phyloP scores from a whole-genome alignment of 2,888 invertebrate genomes.

The Sturmia bella region DNA sequence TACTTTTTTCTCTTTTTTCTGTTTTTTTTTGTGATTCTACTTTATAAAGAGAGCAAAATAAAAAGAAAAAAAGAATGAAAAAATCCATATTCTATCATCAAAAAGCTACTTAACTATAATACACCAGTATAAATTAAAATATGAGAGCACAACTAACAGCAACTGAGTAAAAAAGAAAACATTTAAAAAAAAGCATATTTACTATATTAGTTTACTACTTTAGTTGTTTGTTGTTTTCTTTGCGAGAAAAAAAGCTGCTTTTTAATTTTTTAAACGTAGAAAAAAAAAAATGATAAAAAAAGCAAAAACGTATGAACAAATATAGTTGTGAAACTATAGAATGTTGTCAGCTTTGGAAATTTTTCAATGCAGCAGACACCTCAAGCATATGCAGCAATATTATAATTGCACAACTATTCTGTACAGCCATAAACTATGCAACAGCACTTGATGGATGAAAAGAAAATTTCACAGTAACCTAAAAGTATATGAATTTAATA shows the following conservation, averaged over 20 bases:
- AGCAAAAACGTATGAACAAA: slow-evolving; percentile 9
- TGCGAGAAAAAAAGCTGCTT: background rate
- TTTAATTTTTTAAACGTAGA: slow-evolving; percentile 3
- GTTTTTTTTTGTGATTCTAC: no score
- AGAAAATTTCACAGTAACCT: background rate
- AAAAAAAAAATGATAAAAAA: background rate
- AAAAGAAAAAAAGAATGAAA: slow-evolving; percentile 2
- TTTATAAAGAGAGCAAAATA: background rate
- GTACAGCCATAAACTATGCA: slow-evolving; percentile 62
- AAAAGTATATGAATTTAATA: slow-evolving; percentile 19
- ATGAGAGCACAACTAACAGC: slow-evolving; percentile 38
- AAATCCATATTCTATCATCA: slow-evolving; percentile 39
- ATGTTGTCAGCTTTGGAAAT: slow-evolving; percentile 46
- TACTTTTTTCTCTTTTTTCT: no score
- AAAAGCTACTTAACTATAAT: slow-evolving; percentile 59
- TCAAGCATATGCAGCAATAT: slow-evolving; percentile 67
- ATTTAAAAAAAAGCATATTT: slow-evolving; percentile 48
- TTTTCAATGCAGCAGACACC: slow-evolving; percentile 59
- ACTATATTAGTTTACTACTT: slow-evolving; percentile 42
- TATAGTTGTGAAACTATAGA: slow-evolving; percentile 44
- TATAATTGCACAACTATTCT: slow-evolving; percentile 65
- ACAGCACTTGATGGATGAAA: background rate
- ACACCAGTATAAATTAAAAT: slow-evolving; percentile 47
- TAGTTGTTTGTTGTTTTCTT: slow-evolving; percentile 33
- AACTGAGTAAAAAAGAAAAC: slow-evolving; percentile 24